Percentiles rank a stretch among this genome's conserved stretches.
phyloP scores from a whole-genome alignment of 2,797 vertebrate species.

The Sebastes umbrosus region DNA sequence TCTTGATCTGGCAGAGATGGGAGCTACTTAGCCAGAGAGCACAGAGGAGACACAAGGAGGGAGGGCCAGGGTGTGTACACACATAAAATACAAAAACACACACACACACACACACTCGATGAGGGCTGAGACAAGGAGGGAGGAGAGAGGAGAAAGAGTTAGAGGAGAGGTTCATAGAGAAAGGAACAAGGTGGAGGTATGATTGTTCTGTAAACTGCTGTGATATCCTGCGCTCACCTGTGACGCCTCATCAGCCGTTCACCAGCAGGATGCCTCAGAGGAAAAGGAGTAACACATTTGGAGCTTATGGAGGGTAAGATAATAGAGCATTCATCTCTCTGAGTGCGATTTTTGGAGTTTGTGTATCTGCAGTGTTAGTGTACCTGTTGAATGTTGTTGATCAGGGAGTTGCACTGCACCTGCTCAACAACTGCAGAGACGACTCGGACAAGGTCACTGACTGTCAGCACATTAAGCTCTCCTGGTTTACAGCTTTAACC shows the following conservation, averaged over 20 bases:
- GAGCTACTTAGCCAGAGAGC: constrained; percentile 59
- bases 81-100: constrained; percentile 54
- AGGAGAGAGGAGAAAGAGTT: constrained; percentile 40
- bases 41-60: constrained; percentile 37
- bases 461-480: background rate
- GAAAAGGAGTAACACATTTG: constrained; percentile 84
- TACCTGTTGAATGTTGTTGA: constrained; percentile 53
- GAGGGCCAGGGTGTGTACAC: constrained; percentile 40
- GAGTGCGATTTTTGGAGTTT: background rate
- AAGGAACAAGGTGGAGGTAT: constrained; percentile 2
- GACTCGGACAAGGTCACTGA: constrained; percentile 36
- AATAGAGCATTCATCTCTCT: constrained; percentile 14
- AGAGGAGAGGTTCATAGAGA: constrained; percentile 19
- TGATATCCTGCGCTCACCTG: constrained; percentile 3
- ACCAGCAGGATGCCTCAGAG: constrained; percentile 78
- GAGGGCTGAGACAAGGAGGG: constrained; percentile 58
- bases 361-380: background rate
- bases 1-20: constrained; percentile 54
- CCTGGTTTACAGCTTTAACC: constrained; percentile 8
- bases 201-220: constrained; percentile 11
- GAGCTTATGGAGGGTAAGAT: constrained; percentile 85
- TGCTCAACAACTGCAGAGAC: constrained; percentile 26
- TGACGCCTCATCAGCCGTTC: constrained; percentile 33
- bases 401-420: constrained; percentile 35
- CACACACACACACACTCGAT: constrained; percentile 18